Evolutionary conservation across 2,888 invertebrate genomes (phyloP), one percentile per base, ranked within the genome.

Genomic region (Leucozona laternaria): DNA sequence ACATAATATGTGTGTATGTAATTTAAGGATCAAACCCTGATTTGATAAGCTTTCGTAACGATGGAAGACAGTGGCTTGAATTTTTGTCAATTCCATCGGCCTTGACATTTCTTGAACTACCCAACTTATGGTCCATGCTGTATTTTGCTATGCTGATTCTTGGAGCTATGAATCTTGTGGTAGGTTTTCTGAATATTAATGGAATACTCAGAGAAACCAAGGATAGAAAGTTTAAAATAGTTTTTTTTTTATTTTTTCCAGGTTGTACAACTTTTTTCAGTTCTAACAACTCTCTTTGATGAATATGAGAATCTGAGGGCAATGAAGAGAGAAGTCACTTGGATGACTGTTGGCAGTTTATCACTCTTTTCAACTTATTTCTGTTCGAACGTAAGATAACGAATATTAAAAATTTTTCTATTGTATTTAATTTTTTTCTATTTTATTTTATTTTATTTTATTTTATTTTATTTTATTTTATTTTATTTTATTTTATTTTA

Each of bases 231-330:
- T 57, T 60, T 1, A 4, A n/a, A 10, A 64, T 1, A 11, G 50
- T 3, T 4, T 6, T 3, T 4, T 6, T 57, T 57, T 72, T 64
- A 50, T 45, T 20, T 40, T 40, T 40, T 37, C 40, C 64, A 85
- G 85, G 20, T 85, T 62, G 85, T 91, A 0, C 91, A 91, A 88
- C 82, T 92, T 1, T 90, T 90, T 68, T 88, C 91, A 6, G 57
- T 90, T 8, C 84, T 91, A 0, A 91, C 89, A 34, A 90, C 90
- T n/a, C 76, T 91, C 0, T 92, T 91, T 34, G 92, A 92, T 88
- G 92, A 92, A 68, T 92, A 90, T 37, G 90, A 90, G 50, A 13
- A 72, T 13, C 70, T 92, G 40, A 89, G 92, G n/a, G 60, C 37
- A 0, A 88, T 88, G 28, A 92, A 90, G 66, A 72, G 88, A 10